Evolutionary conservation across 2,888 invertebrate genomes (phyloP).

Genomic region (Rhamnusium bicolor): DNA sequence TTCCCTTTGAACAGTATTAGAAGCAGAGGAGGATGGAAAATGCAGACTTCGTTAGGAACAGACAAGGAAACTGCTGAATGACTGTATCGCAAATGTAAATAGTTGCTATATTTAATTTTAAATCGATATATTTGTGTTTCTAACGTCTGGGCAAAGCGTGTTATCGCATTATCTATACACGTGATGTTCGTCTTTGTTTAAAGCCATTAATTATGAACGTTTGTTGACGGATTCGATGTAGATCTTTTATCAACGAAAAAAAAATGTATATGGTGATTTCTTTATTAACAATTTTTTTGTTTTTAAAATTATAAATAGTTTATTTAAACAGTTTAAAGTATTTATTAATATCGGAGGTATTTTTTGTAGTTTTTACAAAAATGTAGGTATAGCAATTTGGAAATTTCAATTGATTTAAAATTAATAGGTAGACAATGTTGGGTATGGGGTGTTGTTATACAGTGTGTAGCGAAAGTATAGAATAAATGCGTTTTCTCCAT

Average conservation of each 20-base stretch:
- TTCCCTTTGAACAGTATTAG: conserved; percentile 35
- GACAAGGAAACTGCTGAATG: conserved; percentile 40
- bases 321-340: too few relatives aligned
- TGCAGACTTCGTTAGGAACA: not conserved
- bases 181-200: not conserved
- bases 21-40: conserved; percentile 18
- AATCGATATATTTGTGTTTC: conserved; percentile 42
- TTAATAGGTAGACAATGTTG: too few relatives aligned
- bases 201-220: not conserved
- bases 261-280: not conserved
- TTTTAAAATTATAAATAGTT: too few relatives aligned
- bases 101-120: conserved; percentile 44
- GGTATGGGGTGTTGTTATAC: too few relatives aligned
- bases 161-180: conserved; percentile 9
- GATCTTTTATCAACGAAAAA: not conserved
- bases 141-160: conserved; percentile 28
- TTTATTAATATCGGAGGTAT: too few relatives aligned
- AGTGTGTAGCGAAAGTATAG: too few relatives aligned
- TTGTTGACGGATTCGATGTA: not conserved
- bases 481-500: too few relatives aligned
- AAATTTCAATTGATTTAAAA: too few relatives aligned
- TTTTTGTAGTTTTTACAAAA: too few relatives aligned
- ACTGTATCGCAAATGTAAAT: conserved; percentile 41
- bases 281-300: too few relatives aligned
- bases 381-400: too few relatives aligned